Evolutionary conservation across 1,140 invertebrate species (phyloP).

Genomic region (Heliconius nattereri): DNA sequence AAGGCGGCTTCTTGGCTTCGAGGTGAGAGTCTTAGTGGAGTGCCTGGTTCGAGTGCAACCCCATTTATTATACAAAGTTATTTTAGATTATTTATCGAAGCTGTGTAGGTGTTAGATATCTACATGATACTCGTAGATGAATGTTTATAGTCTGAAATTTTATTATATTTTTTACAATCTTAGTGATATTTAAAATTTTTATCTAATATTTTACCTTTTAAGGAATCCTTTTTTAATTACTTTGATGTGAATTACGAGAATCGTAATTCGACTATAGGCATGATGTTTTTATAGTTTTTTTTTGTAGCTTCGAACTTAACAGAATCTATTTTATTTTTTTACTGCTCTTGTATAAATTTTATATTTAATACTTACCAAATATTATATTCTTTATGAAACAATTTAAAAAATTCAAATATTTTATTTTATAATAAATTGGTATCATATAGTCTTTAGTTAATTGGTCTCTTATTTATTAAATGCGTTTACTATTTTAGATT

Average conservation of each 20-base stretch:
- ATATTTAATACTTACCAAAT: too few species aligned
- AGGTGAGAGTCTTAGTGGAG: constrained; percentile 29
- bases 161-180: neutral
- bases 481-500: too few species aligned
- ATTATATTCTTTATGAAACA: too few species aligned
- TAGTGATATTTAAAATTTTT: neutral
- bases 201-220: neutral
- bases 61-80: constrained; percentile 1
- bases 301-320: neutral
- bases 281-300: neutral
- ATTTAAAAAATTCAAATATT: too few species aligned
- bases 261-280: neutral
- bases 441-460: too few species aligned
- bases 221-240: too few species aligned
- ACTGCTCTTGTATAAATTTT: neutral
- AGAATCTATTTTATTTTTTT: neutral
- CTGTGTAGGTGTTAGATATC: neutral
- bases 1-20: constrained; percentile 22
- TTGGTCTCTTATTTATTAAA: too few species aligned
- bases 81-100: neutral
- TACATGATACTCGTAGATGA: neutral
- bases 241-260: too few species aligned
- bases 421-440: too few species aligned
- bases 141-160: neutral
- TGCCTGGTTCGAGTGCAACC: constrained; percentile 24